Evolutionary conservation across 2,113 vertebrate genomes (phyloP).

Genomic region (Aldabrachelys gigantea): DNA sequence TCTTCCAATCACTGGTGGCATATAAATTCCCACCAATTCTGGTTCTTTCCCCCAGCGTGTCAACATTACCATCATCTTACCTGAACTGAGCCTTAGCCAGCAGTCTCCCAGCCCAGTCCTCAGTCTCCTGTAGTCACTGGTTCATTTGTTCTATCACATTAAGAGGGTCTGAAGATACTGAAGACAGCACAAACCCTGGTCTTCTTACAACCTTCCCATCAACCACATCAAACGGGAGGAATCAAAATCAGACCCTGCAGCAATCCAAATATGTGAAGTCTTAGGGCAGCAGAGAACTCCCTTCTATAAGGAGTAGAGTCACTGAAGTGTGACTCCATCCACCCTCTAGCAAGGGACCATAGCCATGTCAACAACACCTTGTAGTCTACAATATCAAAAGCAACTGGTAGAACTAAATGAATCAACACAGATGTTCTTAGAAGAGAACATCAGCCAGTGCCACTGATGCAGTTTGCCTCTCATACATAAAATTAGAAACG

Average conservation of each 20-base stretch:
- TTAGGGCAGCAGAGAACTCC: not conserved
- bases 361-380: not conserved
- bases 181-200: not conserved
- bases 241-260: not conserved
- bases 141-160: not conserved
- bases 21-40: not conserved
- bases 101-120: not conserved
- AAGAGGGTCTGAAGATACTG: not conserved
- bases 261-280: not conserved
- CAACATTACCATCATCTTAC: not conserved
- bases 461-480: not conserved
- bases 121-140: not conserved
- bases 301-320: not conserved
- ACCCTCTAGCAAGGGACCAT: not conserved
- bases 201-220: not conserved
- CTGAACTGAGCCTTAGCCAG: not conserved
- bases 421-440: not conserved
- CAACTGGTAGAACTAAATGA: not conserved
- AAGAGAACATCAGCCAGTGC: not conserved
- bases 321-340: not conserved
- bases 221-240: not conserved
- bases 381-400: not conserved
- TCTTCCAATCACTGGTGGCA: not conserved
- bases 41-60: not conserved
- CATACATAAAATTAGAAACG: too few relatives aligned